Evolutionary conservation across 2,113 vertebrate genomes (phyloP).

Genomic region (Mormyrus iriodes): DNA sequence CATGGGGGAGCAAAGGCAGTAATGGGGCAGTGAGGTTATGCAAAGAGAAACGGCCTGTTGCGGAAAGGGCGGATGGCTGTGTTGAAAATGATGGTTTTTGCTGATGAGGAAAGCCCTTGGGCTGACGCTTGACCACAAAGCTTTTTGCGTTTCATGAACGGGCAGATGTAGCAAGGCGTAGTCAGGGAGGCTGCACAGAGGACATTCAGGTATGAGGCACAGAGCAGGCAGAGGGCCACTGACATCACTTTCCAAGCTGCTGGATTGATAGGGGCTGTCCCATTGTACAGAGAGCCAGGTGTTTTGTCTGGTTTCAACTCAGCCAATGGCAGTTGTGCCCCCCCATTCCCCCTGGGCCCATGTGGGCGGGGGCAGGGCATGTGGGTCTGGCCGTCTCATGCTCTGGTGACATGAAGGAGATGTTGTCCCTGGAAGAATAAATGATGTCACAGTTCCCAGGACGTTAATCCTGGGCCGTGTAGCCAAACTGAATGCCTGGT

Average conservation of each 20-base stretch:
- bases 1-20: not conserved
- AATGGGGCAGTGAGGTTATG: not conserved
- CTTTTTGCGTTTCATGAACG: too few species aligned
- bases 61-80: not conserved
- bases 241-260: not conserved
- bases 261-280: not conserved
- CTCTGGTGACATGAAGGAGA: not conserved
- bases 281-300: not conserved
- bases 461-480: not conserved
- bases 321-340: not conserved
- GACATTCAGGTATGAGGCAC: not conserved
- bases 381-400: not conserved
- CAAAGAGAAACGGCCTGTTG: not conserved
- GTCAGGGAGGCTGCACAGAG: not conserved
- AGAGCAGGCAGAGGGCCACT: not conserved
- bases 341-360: not conserved
- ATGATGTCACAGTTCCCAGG: not conserved
- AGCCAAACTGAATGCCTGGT: not conserved
- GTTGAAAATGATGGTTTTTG: not conserved
- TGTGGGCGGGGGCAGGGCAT: not conserved
- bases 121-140: not conserved
- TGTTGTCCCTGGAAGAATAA: not conserved
- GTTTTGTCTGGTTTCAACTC: not conserved
- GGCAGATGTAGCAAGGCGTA: not conserved
- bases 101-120: not conserved